Base-by-base conservation (phyloP, 2,113 vertebrate species). In the Thunnus thynnus region DNA sequence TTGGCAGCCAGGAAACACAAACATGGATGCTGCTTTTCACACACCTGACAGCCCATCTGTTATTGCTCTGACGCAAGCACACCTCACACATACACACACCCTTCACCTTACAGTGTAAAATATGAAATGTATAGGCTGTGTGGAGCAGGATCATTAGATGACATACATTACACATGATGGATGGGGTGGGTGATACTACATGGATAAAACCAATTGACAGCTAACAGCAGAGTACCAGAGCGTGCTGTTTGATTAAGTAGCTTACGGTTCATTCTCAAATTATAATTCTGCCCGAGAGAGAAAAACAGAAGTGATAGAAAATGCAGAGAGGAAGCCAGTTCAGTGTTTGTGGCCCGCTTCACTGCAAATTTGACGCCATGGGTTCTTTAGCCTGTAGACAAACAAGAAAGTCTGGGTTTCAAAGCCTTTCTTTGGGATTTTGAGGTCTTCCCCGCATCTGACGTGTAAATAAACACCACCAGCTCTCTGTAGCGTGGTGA, bases 391-490 rank as follows among this genome's bases (percentile, higher is more conserved):
- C 20, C 30, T 20, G n/a, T 22, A 46, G 36, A 55, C 51, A 65
- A 56, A 71, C 54, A 82, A 61, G 30, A 57, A 27, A 60, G 22
- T 25, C 67, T 63, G 25, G 3, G 2, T 20, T 54, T 70, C 58
- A 65, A 72, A 76, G n/a, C 63, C 48, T 30, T 22, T 66, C 18
- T 72, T 27, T 41, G 58, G 80, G 64, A 55, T 57, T 80, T 77
- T 36, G 32, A 78, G 55, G 51, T 56, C 22, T 64, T 57, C 61
- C 16, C 13, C 27, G 61, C 20, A 48, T 82, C 46, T 54, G 52
- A 64, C 60, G 52, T 4, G 64, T 72, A 82, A 84, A 79, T 64
- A 71, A 86, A 86, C 48, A 57, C 54, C 18, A 47, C 13, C 3
- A 60, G 57, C 61, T 76, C 61, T 76, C 76, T 86, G 76, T 18